These are phyloP conservation scores for Calyptomena viridis DNA, from an alignment of 2,113 vertebrate species.

Conservation along the genomic window DNA sequence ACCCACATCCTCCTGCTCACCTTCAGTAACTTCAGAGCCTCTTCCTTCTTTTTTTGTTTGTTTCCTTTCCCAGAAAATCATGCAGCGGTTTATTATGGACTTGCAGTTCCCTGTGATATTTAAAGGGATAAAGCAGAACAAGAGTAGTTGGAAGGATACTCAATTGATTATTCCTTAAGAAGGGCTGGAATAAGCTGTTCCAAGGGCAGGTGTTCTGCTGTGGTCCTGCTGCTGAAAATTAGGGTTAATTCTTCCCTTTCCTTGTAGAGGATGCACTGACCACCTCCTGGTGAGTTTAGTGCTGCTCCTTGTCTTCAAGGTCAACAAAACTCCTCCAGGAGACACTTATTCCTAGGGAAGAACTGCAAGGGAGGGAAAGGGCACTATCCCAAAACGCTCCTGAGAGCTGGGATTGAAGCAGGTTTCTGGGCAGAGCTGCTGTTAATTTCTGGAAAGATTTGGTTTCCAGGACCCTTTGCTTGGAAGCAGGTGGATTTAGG, in stretches of 20 bases:
- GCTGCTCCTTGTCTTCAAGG: background rate
- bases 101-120: background rate
- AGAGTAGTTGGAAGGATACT: background rate
- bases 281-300: background rate
- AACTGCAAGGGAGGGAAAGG: background rate
- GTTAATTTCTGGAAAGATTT: background rate
- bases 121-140: background rate
- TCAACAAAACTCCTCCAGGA: accelerated
- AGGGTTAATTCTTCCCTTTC: background rate
- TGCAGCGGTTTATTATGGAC: background rate
- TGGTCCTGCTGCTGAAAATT: background rate
- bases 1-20: background rate
- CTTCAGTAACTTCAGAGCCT: background rate
- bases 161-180: background rate
- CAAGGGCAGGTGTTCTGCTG: background rate
- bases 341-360: background rate
- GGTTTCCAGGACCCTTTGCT: background rate
- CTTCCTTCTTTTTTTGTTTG: background rate
- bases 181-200: background rate
- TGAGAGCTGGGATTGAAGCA: background rate
- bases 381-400: background rate
- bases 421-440: background rate
- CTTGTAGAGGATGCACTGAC: background rate
- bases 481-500: background rate
- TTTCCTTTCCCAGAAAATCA: background rate